Evolutionary conservation across 2,797 vertebrate species (phyloP), one percentile per base, ranked within the genome.

Genomic region (Enteromius afrohamiltoni): DNA sequence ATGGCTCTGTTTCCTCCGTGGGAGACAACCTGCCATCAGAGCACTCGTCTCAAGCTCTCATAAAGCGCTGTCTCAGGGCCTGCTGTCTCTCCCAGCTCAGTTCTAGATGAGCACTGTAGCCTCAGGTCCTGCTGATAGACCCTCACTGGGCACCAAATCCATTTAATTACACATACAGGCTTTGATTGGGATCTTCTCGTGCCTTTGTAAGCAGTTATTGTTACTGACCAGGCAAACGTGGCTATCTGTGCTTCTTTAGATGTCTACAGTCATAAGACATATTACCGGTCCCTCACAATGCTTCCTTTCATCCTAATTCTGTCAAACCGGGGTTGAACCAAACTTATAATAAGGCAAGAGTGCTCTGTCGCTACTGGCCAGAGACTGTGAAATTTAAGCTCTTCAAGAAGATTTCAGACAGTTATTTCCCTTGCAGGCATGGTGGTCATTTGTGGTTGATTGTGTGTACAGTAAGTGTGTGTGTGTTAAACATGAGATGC

Each of bases 41-140:
- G 53, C 3, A 17, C 86, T 87, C 29, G 29, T 87, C 85, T 92
- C 86, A 81, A 85, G 79, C 73, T 60, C 83, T 81, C 81, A 86
- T 89, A 93, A 93, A 93, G 81, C 92, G 92, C 93, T 92, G 92
- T 91, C 90, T 94, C 91, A 92, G 93, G 93, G 86, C 88, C 86
- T 88, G 77, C 87, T 91, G 93, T 93, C 92, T 93, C 91, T 91
- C 89, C 86, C 68, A 89, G 89, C 90, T 88, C 79, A 87, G 85
- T 89, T 47, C 34, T 76, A 31, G 16, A 71, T 90, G 87, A 91
- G 80, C 81, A 37, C 23, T 47, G 83, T 89, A 51, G 92, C 94
- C 93, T 90, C 79, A 87, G 93, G 93, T 92, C 76, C 31, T 69
- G 47, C 42, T 87, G 86, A 91, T 89, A 91, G 90, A 88, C 83